A percentile compares a stretch with the other conserved stretches of the same genome.
These are phyloP conservation scores for Pasiphila rectangulata DNA, from an alignment of 2,888 invertebrate species.

Conservation along the genomic window DNA sequence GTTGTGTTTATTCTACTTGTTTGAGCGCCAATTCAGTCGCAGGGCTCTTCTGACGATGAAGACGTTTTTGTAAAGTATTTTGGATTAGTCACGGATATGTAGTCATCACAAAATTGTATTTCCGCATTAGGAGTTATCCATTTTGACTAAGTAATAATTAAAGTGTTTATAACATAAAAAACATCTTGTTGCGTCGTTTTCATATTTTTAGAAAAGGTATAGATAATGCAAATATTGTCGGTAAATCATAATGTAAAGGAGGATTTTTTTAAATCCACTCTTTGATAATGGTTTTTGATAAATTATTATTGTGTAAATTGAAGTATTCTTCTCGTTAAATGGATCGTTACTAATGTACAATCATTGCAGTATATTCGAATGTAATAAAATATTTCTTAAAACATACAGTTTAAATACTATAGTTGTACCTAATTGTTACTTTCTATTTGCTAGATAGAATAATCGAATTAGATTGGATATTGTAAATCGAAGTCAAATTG, in stretches of 20 bases:
- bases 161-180: constrained; percentile 64
- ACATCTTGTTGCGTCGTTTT: constrained; percentile 77
- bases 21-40: not conserved
- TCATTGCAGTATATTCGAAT: constrained; percentile 68
- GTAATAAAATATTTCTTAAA: constrained; percentile 63
- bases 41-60: constrained; percentile 33
- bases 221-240: constrained; percentile 65
- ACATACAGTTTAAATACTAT: constrained; percentile 58
- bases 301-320: constrained; percentile 68
- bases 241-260: constrained; percentile 52
- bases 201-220: constrained; percentile 73
- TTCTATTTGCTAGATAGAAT: constrained; percentile 81
- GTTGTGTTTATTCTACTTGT: not conserved
- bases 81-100: constrained; percentile 67
- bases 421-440: constrained; percentile 79
- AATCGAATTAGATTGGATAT: constrained; percentile 78
- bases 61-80: constrained; percentile 59
- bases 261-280: constrained; percentile 52
- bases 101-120: constrained; percentile 75
- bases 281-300: constrained; percentile 61
- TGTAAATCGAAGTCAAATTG: constrained; percentile 60
- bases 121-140: constrained; percentile 60
- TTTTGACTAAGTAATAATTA: constrained; percentile 67
- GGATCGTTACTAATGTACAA: constrained; percentile 68
- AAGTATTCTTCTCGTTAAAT: constrained; percentile 70